Evolutionary conservation across 2,113 vertebrate genomes (phyloP), one percentile per base, ranked within the genome.

Genomic region (Galemys pyrenaicus): DNA sequence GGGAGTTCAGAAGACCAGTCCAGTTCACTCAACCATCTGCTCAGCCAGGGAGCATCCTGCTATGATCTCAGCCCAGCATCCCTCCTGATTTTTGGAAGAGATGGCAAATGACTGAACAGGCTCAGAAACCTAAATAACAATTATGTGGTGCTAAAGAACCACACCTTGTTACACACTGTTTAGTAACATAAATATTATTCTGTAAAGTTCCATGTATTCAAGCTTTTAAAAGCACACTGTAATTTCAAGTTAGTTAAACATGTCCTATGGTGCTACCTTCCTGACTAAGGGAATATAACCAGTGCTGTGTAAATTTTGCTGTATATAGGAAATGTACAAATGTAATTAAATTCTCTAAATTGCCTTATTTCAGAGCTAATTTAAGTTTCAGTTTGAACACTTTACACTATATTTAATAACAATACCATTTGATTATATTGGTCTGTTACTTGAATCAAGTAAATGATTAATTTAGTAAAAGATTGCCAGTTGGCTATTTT

Each of bases 151-250:
- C 75, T 92, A 44, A 46, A 74, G 85, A 78, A 64, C 91, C 92
- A 86, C 62, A 68, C 81, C 92, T 96, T 78, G 77, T 81, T 95
- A 81, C 51, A 83, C 85, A 88, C 49, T 92, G 78, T 94, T 96
- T 73, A 74, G 86, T 68, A 90, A 77, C 71, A 86, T 90, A 94
- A 94, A 93, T 95, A 82, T 90, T 93, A 87, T 89, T 93, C 78
- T 88, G 20, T 78, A 41, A 49, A 85, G 87, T 68, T 79, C 77
- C 87, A 93, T 62, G 70, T 80, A 73, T 92, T 97, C 77, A 92
- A 94, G 35, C 41, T 85, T 73, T 91, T 65, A n/a, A 92, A 94
- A 89, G 58, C 0, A 51, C 24, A 13, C 19, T 32, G 9, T 51
- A 67, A 54, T 93, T 74, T 92, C 54, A 89, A 37, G 54, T 81